A percentile compares a stretch with the other conserved stretches of the same genome.
These are phyloP conservation scores for Rhinella marina DNA, from an alignment of 2,797 vertebrate species.

Conservation along the genomic window DNA sequence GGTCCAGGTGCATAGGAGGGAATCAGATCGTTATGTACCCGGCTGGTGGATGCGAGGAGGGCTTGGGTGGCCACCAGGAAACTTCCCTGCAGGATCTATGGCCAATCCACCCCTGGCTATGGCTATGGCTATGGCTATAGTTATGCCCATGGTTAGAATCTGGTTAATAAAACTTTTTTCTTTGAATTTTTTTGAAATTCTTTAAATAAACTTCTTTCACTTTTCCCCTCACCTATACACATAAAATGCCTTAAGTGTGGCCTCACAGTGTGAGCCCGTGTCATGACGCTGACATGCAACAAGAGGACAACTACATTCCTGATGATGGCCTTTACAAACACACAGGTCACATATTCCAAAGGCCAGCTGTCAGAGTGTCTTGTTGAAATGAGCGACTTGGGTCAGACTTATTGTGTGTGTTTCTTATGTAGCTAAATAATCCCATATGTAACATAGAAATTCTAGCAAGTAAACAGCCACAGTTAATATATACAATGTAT, in stretches of 20 bases:
- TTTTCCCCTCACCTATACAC: background rate
- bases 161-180: too few relatives aligned
- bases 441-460: conserved; percentile 40
- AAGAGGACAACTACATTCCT: background rate
- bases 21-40: too few relatives aligned
- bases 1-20: too few relatives aligned
- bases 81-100: too few relatives aligned
- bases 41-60: too few relatives aligned
- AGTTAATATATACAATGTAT: conserved; percentile 53
- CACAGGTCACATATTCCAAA: conserved; percentile 12
- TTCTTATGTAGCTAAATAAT: conserved; percentile 42
- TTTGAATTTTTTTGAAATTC: background rate
- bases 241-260: background rate
- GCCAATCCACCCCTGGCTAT: too few relatives aligned
- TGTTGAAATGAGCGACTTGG: background rate
- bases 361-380: conserved; percentile 29
- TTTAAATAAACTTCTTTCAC: background rate
- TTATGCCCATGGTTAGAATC: too few relatives aligned
- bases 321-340: conserved; percentile 1
- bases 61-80: too few relatives aligned
- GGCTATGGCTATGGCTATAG: too few relatives aligned
- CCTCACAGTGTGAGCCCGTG: background rate
- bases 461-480: conserved; percentile 47
- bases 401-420: background rate
- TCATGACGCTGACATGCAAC: conserved; percentile 1